Evolutionary conservation across 2,888 invertebrate species (phyloP), one percentile per base, ranked within the genome.

Genomic region (Campoletis raptor): DNA sequence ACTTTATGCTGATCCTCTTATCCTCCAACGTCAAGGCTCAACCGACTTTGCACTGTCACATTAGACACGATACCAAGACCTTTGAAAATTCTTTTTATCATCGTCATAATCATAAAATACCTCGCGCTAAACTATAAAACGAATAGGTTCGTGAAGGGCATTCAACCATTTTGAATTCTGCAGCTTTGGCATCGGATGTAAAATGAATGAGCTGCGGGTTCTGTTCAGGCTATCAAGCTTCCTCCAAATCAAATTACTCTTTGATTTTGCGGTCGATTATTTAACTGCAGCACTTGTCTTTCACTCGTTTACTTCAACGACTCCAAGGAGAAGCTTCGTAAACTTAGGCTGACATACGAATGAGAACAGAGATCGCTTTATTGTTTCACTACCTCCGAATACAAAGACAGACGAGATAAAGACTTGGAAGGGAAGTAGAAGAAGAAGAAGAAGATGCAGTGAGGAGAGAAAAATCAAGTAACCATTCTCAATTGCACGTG

Each of bases 1-100:
- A 90, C 90, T 92, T 91, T 92, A 90, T 89, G 89, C 89, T 90
- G 90, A 92, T 92, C 91, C 91, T 90, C 91, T 92, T 91, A 91
- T 91, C 90, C 74, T 72, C 83, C 61, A 21, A 30, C 78, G 57
- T 78, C 54, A 72, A 76, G 72, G 37, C 83, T 85, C 82, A 57
- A 66, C 67, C 36, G 67, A 70, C 21, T 69, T 74, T 57, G 69
- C 73, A 42, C 12, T 70, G 48, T 61, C 79, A 48, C 57, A 57
- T 57, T 67, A 76, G 48, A 70, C 40, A 8, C 48, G 52, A 61
- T 67, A 67, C 48, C 18, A 30, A 72, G 40, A 78, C 52, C 30
- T 66, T 48, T 15, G 5, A 21, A 52, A 42, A 64, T 57, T 74
- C 10, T 48, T 69, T 78, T 48, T 72, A 77, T 70, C 45, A 83